phyloP scores from a whole-genome alignment of 2,888 invertebrate species.

The Watsonalla binaria region DNA sequence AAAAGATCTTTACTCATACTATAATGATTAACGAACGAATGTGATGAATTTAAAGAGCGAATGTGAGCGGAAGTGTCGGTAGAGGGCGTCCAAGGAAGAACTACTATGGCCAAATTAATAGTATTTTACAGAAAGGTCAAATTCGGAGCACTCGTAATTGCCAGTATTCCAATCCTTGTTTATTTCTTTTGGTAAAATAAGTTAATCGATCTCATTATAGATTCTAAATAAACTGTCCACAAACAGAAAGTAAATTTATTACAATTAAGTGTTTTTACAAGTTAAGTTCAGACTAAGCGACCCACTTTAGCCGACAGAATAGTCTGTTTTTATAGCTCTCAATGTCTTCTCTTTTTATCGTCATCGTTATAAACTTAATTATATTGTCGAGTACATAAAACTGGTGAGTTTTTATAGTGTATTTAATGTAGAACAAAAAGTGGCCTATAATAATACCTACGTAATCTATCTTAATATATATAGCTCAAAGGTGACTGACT shows the following conservation, averaged over 20 bases:
- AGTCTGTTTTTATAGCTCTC: slow-evolving; percentile 12
- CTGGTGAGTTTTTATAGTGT: not conserved
- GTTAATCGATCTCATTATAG: not conserved
- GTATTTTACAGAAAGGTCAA: no score
- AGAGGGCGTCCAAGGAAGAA: no score
- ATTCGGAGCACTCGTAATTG: no score
- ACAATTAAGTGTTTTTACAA: slow-evolving; percentile 16
- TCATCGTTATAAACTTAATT: slow-evolving; percentile 8
- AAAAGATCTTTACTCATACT: not conserved
- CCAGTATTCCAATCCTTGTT: no score
- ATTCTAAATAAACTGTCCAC: not conserved
- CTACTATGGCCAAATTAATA: no score
- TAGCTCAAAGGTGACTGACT: no score
- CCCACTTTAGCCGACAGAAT: slow-evolving; percentile 13
- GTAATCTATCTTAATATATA: no score
- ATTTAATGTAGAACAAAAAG: not conserved
- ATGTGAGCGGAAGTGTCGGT: no score
- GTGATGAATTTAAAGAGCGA: no score
- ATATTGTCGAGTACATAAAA: not conserved
- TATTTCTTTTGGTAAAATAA: no score
- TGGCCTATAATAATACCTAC: not conserved
- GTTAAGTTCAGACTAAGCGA: slow-evolving; percentile 17
- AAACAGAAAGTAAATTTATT: slow-evolving; percentile 5
- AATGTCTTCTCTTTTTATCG: slow-evolving; percentile 18
- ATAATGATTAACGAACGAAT: no score